phyloP scores from a whole-genome alignment of 35 echinoderm and acorn worm genomes.

The Heliocidaris erythrogramma region DNA sequence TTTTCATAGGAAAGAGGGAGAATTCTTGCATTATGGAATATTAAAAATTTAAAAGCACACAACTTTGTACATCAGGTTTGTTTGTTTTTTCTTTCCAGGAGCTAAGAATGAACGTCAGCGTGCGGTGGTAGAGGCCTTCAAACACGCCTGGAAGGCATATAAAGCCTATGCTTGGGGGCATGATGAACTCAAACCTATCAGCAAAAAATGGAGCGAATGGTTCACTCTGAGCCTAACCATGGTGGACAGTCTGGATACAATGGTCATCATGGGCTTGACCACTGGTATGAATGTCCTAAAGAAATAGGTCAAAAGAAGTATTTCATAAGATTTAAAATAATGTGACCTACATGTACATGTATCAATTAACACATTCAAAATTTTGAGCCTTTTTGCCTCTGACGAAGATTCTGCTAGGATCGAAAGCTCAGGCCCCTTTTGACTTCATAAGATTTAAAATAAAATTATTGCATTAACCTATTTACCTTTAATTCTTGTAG shows the following conservation, averaged over 20 bases:
- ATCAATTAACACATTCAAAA: no score
- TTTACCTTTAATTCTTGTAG: no score
- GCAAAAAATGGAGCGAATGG: conserved; percentile 76
- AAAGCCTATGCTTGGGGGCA: conserved; percentile 88
- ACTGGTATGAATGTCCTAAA: conserved; percentile 60
- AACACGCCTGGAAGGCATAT: conserved; percentile 96
- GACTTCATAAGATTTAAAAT: no score
- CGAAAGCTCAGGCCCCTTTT: no score
- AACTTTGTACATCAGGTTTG: background rate
- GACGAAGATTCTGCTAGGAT: no score
- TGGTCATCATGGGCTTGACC: conserved; percentile 90
- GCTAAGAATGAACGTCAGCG: conserved; percentile 84
- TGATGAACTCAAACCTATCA: conserved; percentile 94
- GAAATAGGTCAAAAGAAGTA: background rate
- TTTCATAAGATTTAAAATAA: no score
- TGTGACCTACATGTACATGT: no score
- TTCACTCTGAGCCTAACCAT: conserved; percentile 89
- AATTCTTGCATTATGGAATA: no score
- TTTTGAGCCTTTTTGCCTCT: no score
- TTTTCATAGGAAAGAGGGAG: no score
- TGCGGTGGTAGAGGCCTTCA: conserved; percentile 89
- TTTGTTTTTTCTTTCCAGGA: conserved; percentile 52
- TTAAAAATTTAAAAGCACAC: no score
- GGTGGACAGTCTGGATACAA: conserved; percentile 89
- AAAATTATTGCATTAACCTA: no score